phyloP scores from a whole-genome alignment of 2,888 invertebrate genomes.

The Rhingia campestris region DNA sequence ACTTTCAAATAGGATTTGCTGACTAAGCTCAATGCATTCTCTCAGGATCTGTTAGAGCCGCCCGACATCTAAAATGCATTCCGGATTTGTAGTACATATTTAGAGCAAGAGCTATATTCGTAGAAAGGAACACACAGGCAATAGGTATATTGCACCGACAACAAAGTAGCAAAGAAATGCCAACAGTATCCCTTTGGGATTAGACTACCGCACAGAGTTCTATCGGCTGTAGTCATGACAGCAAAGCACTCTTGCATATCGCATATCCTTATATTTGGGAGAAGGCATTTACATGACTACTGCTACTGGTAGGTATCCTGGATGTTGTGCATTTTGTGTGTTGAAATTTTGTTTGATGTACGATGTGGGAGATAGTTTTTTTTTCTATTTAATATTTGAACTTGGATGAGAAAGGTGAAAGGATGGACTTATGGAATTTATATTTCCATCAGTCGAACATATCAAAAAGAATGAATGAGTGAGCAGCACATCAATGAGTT shows the following conservation, averaged over 20 bases:
- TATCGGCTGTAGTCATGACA: slow-evolving; percentile 8
- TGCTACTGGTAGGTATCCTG: not conserved
- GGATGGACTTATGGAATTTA: slow-evolving; percentile 8
- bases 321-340: no score
- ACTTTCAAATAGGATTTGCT: slow-evolving; percentile 19
- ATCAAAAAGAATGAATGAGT: slow-evolving; percentile 20
- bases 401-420: no score
- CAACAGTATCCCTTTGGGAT: slow-evolving; percentile 24
- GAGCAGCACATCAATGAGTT: not conserved
- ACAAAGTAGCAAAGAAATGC: slow-evolving; percentile 28
- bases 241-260: slow-evolving; percentile 8
- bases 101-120: not conserved
- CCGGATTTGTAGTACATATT: slow-evolving; percentile 38
- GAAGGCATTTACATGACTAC: slow-evolving; percentile 18
- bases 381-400: no score
- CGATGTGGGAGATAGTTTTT: no score
- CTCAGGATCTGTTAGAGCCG: slow-evolving; percentile 11
- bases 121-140: not conserved
- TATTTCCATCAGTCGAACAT: slow-evolving; percentile 10
- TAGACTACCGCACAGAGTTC: slow-evolving; percentile 3
- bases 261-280: slow-evolving; percentile 18
- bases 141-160: no score
- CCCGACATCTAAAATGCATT: slow-evolving; percentile 44
- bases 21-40: slow-evolving; percentile 36
- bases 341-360: no score